Evolutionary conservation across 2,797 vertebrate genomes (phyloP), one percentile per base, ranked within the genome.

Genomic region (Chloroceryle inda): DNA sequence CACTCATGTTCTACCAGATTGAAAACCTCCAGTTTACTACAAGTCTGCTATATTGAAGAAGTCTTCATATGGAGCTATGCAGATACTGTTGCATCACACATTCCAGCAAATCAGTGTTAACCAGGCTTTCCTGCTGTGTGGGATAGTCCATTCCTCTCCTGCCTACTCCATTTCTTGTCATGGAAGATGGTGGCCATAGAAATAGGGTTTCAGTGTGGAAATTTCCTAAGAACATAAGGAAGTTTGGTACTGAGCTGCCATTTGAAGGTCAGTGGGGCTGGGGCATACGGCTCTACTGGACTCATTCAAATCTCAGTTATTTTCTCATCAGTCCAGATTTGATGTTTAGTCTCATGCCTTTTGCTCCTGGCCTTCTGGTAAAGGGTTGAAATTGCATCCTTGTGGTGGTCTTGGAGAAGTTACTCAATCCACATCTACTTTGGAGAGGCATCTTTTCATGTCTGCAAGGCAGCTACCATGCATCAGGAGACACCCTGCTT

Each of bases 1-100:
- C 1, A 0, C 45, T 85, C 3, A 1, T 42, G 5, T 52, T 88
- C 61, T 2, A 6, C 19, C 18, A 45, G n/a, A 26, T 1, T 77
- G 40, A 79, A 85, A 79, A 62, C 38, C 14, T 69, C 19, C 47
- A 58, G 58, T 75, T 94, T 64, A 31, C 27, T 38, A 10, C 17
- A 72, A 35, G 24, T 69, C 68, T 84, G 26, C n/a, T 91, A n/a
- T 44, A 66, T 47, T 42, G 38, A 82, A 33, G 58, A 13, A 9
- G 10, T 47, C 24, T 92, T 72, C 55, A 18, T 1, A 3, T 38
- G 19, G 17, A 76, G 15, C 67, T 73, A 9, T 62, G 68, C 12
- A 69, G 61, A 21, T 55, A 22, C 15, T 44, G 22, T 33, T 84
- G 58, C 33, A 31, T 50, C 21, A 78, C 23, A 31, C 4, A 33